These are phyloP conservation scores for Elachura formosa DNA, from an alignment of 2,113 vertebrate species.

Conservation along the genomic window DNA sequence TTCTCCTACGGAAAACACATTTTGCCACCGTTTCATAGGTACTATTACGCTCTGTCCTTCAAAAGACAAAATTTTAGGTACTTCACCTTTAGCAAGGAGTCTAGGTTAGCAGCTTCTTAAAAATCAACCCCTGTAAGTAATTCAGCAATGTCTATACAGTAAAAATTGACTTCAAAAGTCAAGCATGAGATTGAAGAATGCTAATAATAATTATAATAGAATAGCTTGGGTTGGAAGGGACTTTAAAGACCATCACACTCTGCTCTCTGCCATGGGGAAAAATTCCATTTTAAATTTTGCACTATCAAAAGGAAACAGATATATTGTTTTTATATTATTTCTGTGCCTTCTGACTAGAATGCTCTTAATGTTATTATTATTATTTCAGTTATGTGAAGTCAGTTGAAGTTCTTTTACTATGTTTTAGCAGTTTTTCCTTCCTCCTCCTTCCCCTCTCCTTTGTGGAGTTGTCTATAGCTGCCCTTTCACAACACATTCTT, in stretches of 20 bases:
- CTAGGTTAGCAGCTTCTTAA: not conserved
- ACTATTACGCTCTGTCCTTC: not conserved
- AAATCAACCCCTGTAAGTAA: not conserved
- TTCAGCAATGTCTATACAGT: not conserved
- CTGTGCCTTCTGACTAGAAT: not conserved
- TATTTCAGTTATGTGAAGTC: not conserved
- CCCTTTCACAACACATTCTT: slow-evolving; percentile 30
- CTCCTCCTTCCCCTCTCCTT: not conserved
- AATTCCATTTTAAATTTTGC: not conserved
- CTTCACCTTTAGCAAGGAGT: not conserved
- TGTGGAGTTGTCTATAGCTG: not conserved
- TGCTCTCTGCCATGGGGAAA: not conserved
- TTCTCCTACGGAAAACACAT: not conserved
- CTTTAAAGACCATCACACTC: not conserved
- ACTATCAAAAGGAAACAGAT: not conserved
- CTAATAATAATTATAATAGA: not conserved
- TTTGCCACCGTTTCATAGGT: not conserved
- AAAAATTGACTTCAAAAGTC: not conserved
- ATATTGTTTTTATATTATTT: not conserved
- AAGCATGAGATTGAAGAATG: not conserved
- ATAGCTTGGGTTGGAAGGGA: not conserved
- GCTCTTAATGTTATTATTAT: not conserved
- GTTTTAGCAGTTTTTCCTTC: not conserved
- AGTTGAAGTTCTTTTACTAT: not conserved
- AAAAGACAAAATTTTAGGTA: not conserved